Evolutionary conservation across 1,140 invertebrate genomes (phyloP), one percentile per base, ranked within the genome.

Genomic region (Drosophila parvula): DNA sequence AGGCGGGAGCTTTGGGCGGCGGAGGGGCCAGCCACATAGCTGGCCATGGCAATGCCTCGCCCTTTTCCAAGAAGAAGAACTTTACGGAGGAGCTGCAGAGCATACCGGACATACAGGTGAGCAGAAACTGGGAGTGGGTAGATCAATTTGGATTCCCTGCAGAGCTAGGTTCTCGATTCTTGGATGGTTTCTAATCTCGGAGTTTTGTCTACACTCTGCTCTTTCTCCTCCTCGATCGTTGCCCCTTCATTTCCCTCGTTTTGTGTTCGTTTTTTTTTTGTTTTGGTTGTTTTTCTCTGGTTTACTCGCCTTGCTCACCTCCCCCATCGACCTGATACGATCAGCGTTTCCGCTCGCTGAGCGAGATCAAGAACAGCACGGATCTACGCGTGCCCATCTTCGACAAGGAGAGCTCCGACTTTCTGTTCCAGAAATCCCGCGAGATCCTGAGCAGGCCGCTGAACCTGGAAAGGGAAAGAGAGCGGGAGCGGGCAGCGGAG

Each of bases 41-140:
- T 9, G 77, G 51, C 0, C 75, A 84, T 18, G 85, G 82, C 18
- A 86, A 60, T 28, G 68, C 75, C 7, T 91, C 88, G 40, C 83
- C 91, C 3, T 85, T 91, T 56, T 78, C 83, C 18, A 92, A 92
- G 28, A 94, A 96, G 84, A 94, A 97, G 65, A 97, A 97, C 84
- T 98, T 98, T 91, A 96, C 96, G 36, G 96, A 97, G 90, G 97
- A 98, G 94, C 96, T 97, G 14, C 95, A 97, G 48, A 97, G 96
- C 74, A 97, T 97, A 82, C 96, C 96, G 27, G 96, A 98, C 90
- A 95, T 98, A 82, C 97, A 98, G 95, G 97, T 97, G 94, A 91
- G 89, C 12, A 5, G 6, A 4, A 16, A 3, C 0, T 18, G 5
- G 1, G 1, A 28, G 0, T 7, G 12, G 28, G 11, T 12, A 61